Base-by-base conservation (phyloP, 1,140 invertebrate species). In the Hypothenemus hampei region DNA sequence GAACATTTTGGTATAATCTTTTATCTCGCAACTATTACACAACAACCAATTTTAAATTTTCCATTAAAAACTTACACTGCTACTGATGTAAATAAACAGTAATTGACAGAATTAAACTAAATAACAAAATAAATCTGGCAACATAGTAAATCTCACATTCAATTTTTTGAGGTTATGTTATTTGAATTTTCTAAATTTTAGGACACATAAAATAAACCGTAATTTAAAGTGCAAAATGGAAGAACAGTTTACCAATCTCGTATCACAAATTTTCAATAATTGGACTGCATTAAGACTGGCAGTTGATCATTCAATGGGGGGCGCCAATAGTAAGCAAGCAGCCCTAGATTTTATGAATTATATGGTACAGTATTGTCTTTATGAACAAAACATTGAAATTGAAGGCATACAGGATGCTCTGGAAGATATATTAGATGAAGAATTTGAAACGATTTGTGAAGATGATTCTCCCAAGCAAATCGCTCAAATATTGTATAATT, bases 281-380 rank as follows among this genome's bases (percentile, higher is more conserved):
- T 83, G 81, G 81, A 80, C 80, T 18, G 80, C 77, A 20, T 63
- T 83, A 11, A 76, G 78, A 57, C 63, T 83, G 18, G 80, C 81
- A 29, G 79, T 83, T 5, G 80, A 83, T 69, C 79, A 83, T 77
- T 78, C 78, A 54, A 81, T 80, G 78, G 81, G 77, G 24, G 80
- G 80, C 22, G 76, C 77, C 41, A 77, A 80, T 57, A 80, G 80
- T 39, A 78, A 80, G 72, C 75, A 82, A 69, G 77, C 78, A 41
- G 80, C 79, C 31, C 75, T 78, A 23, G 65, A 80, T 49, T 79
- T 78, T 65, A 73, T 79, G 58, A 74, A 81, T 20, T 80, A 81
- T 55, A 73, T 80, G 37, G 75, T 77, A 44, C 70, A 78, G 52
- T 81, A 75, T 61, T 81, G 79, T 62, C 72, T 78, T n/a, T 72